Evolutionary conservation across 1,140 invertebrate species (phyloP).

Genomic region (Mycetomoellerius zeteki): DNA sequence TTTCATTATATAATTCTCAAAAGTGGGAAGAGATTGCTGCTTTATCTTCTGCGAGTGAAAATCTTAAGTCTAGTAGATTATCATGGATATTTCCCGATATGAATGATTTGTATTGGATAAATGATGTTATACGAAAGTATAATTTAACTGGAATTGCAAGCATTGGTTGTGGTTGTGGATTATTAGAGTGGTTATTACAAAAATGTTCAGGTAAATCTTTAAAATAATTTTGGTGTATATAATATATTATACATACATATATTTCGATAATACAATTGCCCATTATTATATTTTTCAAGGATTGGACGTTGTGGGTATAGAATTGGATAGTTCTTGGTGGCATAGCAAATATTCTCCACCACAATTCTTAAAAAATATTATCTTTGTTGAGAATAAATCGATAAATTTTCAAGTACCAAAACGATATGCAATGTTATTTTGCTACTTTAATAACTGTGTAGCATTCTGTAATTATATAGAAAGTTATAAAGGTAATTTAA

Average conservation of each 20-base stretch:
- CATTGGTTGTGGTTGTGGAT: conserved; percentile 88
- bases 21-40: conserved; percentile 79
- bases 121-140: conserved; percentile 76
- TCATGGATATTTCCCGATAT: conserved; percentile 89
- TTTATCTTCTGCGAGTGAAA: conserved; percentile 68
- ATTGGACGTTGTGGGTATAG: conserved; percentile 86
- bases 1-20: conserved; percentile 70
- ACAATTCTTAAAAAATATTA: conserved; percentile 85
- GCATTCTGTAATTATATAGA: conserved; percentile 90
- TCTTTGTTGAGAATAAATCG: conserved; percentile 82
- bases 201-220: conserved; percentile 84
- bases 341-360: conserved; percentile 88
- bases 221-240: background rate
- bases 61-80: conserved; percentile 82
- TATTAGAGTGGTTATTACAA: conserved; percentile 88
- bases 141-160: conserved; percentile 84
- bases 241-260: too few relatives aligned
- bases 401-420: conserved; percentile 74
- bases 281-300: conserved; percentile 79
- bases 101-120: conserved; percentile 85
- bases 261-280: conserved; percentile 9
- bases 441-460: conserved; percentile 91
- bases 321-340: conserved; percentile 90
- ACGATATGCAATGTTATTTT: conserved; percentile 90
- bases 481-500: conserved; percentile 88